Evolutionary conservation across 2,113 vertebrate species (phyloP).

Genomic region (Chionodraco myersi): DNA sequence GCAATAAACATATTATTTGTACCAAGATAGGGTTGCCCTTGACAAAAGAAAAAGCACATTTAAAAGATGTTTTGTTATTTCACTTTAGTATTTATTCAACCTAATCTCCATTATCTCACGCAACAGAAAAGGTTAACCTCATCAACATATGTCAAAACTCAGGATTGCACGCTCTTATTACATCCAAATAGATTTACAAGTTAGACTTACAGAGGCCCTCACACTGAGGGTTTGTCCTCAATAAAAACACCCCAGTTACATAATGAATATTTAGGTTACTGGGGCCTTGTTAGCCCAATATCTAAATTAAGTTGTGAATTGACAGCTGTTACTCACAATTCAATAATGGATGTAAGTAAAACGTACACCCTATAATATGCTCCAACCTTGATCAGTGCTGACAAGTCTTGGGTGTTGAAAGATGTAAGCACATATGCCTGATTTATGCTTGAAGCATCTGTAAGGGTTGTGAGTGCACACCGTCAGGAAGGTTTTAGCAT

Average conservation of each 20-base stretch:
- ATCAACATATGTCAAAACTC: not conserved
- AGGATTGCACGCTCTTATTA: slow-evolving; percentile 4
- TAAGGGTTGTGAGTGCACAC: no score
- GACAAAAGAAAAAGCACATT: slow-evolving; percentile 1
- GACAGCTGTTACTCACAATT: not conserved
- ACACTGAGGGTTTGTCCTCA: not conserved
- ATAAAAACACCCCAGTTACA: not conserved
- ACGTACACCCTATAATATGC: not conserved
- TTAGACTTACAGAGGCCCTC: not conserved
- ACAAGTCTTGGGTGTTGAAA: no score
- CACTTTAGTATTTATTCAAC: slow-evolving; percentile 1
- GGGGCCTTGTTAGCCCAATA: no score
- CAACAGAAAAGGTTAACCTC: not conserved
- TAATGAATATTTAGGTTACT: not conserved
- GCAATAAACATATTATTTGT: slow-evolving; percentile 46
- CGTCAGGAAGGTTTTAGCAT: no score
- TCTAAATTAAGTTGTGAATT: not conserved
- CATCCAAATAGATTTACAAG: not conserved
- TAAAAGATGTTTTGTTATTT: not conserved
- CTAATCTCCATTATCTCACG: not conserved
- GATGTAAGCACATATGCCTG: no score
- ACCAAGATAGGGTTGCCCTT: slow-evolving; percentile 25
- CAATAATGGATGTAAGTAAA: not conserved
- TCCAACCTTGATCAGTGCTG: no score
- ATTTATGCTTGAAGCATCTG: no score